A percentile compares a stretch with the other conserved stretches of the same genome.
Evolutionary conservation across 2,888 invertebrate species (phyloP).

Genomic region (Drosophila merina): DNA sequence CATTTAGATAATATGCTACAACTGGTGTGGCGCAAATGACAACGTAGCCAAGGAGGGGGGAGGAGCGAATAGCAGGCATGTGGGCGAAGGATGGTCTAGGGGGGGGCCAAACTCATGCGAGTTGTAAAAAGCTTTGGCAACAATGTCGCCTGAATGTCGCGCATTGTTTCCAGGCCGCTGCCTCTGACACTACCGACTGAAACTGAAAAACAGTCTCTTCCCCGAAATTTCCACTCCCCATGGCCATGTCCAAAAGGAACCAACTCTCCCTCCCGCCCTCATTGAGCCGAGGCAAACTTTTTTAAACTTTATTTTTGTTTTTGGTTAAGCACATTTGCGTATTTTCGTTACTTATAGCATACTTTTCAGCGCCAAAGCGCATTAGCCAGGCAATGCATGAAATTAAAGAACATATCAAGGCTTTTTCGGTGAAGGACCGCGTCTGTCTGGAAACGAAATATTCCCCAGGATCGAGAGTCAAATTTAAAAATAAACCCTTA

Average conservation of each 20-base stretch:
- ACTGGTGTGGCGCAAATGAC: constrained; percentile 77
- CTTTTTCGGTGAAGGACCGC: constrained; percentile 14
- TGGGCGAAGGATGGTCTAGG: not conserved
- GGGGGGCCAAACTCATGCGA: constrained; percentile 60
- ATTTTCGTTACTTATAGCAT: constrained; percentile 73
- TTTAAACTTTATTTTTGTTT: constrained; percentile 59
- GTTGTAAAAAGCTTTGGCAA: constrained; percentile 79
- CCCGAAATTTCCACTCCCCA: not conserved
- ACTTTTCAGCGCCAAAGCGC: constrained; percentile 76
- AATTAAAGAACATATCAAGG: constrained; percentile 73
- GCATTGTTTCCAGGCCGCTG: constrained; percentile 78
- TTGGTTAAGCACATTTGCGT: constrained; percentile 77
- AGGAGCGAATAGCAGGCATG: not conserved
- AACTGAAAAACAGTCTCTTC: constrained; percentile 29
- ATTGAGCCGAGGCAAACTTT: constrained; percentile 23
- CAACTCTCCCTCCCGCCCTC: not conserved
- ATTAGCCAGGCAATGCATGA: constrained; percentile 80
- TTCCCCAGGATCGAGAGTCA: not conserved
- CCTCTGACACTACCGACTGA: constrained; percentile 52
- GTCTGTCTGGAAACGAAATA: constrained; percentile 9
- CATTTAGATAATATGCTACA: constrained; percentile 80
- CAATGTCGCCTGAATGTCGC: constrained; percentile 79
- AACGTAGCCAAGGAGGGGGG: constrained; percentile 32
- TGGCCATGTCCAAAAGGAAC: not conserved
- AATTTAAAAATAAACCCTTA: not conserved